Evolutionary conservation across 2,888 invertebrate genomes (phyloP), one percentile per base, ranked within the genome.

Genomic region (Silvanus unidentatus): DNA sequence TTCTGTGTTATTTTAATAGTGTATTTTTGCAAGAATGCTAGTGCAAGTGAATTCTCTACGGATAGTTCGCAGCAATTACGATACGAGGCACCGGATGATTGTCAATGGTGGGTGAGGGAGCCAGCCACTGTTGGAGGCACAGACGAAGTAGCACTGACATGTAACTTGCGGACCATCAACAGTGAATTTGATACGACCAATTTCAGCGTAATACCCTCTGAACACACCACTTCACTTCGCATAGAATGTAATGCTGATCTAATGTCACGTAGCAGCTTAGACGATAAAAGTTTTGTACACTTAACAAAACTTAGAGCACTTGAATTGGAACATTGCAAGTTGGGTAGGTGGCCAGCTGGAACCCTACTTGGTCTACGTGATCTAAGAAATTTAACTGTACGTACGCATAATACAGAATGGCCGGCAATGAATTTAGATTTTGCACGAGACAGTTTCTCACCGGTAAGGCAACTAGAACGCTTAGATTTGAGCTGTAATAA

Each of bases 131-230:
- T 75, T 53, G 69, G 63, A 53, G 71, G 70, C 10, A 69, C 68
- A 47, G 81, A 84, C 59, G 86, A 89, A 73, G 86, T 88, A 50
- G 81, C 85, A 12, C 77, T 88, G 52, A 83, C 82, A 49, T 87
- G 90, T 73, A 81, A 86, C 72, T 77, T 90, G 62, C 77, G 90
- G 59, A 85, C 89, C 40, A 87, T 90, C 64, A 88, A 90, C 73
- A 88, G 88, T 75, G 90, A 88, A 69, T 88, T 85, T 68, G 90
- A 86, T 71, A 87, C 86, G 53, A 92, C 89, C 28, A 91, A 91
- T 73, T 89, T 90, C 66, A 88, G 87, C 73, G 86, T 88, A 42
- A 88, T 90, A 50, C 88, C 89, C 37, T 81, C 86, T 10, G 88
- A 90, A 65, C 84, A 88, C 65, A 90, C 90, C 13, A 84, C 86